phyloP scores from a whole-genome alignment of 2,797 vertebrate genomes.

The Alfaro cultratus region DNA sequence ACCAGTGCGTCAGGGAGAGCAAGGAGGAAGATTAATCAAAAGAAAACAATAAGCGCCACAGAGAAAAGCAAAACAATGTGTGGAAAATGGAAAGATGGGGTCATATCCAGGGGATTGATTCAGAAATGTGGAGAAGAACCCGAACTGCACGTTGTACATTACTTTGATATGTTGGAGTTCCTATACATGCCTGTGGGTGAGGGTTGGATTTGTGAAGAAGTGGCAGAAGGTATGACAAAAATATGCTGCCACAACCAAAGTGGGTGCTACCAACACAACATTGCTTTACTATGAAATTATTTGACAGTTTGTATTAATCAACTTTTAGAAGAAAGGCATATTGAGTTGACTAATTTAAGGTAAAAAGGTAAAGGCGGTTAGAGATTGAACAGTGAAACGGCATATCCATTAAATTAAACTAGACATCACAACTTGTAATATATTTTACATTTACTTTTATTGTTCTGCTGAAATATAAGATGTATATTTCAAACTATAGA shows the following conservation, averaged over 20 bases:
- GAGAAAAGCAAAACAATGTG: conserved; percentile 69
- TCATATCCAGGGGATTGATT: conserved; percentile 65
- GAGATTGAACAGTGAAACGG: neutral
- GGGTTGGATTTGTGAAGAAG: conserved; percentile 16
- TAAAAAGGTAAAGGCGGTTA: neutral
- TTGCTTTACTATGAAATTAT: neutral
- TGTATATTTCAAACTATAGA: neutral
- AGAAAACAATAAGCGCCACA: conserved; percentile 72
- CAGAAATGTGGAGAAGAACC: conserved; percentile 35
- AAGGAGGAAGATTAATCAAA: conserved; percentile 75
- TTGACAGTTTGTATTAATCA: neutral
- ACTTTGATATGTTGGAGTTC: conserved; percentile 32
- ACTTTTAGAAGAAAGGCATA: neutral
- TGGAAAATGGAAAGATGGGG: conserved; percentile 63
- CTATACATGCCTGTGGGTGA: conserved; percentile 24
- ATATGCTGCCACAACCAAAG: conserved; percentile 20
- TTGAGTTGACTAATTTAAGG: neutral
- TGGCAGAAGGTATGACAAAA: neutral
- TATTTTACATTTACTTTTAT: neutral
- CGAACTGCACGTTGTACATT: conserved; percentile 17
- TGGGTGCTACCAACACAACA: neutral
- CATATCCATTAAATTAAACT: neutral
- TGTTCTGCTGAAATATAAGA: neutral
- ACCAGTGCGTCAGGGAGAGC: conserved; percentile 59
- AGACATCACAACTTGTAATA: neutral